Evolutionary conservation across 2,888 invertebrate species (phyloP).

Genomic region (Aphelenchoides bicaudatus): DNA sequence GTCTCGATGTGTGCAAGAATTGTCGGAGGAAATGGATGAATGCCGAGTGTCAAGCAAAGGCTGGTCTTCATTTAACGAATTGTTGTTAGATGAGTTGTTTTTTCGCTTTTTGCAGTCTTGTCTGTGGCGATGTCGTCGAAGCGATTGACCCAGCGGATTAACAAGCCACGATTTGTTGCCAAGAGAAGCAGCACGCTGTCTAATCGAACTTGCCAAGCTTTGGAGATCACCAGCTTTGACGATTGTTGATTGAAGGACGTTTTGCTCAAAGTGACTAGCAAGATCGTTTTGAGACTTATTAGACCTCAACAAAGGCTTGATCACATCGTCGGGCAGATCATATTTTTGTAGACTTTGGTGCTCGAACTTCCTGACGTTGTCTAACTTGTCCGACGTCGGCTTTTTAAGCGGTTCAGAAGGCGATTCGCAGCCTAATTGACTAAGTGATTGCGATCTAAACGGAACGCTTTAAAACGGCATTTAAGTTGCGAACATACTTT

Average conservation of each 20-base stretch:
- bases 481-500: background rate
- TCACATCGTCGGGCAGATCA: too few relatives aligned
- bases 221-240: background rate
- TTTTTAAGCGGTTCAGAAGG: background rate
- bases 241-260: background rate
- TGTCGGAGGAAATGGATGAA: constrained; percentile 4
- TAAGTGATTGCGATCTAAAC: background rate
- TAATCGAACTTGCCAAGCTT: too few relatives aligned
- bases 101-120: background rate
- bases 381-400: background rate
- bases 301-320: too few relatives aligned
- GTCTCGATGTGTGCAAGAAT: background rate
- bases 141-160: background rate
- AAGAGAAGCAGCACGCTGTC: constrained; percentile 5
- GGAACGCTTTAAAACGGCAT: background rate
- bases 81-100: background rate
- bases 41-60: background rate
- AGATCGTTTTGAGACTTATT: background rate
- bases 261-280: background rate
- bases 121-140: too few relatives aligned
- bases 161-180: constrained; percentile 3
- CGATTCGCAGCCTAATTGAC: background rate
- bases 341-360: too few relatives aligned
- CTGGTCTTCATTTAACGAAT: background rate
- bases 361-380: background rate